Evolutionary conservation across 2,888 invertebrate genomes (phyloP), one percentile per base, ranked within the genome.

Genomic region (Atethmia centrago): DNA sequence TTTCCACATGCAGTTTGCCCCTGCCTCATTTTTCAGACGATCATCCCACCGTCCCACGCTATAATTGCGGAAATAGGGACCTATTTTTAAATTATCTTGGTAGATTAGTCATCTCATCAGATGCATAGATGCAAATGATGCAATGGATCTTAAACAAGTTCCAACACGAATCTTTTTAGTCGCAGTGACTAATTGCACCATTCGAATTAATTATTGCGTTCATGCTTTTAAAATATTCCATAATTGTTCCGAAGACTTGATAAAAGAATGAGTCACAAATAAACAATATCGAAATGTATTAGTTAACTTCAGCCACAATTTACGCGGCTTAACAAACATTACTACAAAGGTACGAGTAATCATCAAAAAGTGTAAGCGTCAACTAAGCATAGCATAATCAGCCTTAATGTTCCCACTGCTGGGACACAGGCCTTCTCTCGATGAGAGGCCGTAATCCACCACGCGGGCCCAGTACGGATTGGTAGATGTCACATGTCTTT

Each of bases 151-250:
- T 5, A 9, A 40, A 40, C 74, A 79, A 74, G 68, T 69, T 73
- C 61, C 7, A 42, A 55, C 75, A 55, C 19, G 68, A 66, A 51
- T 59, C 3, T 36, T 61, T 73, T 61, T 42, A 47, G 64, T 9
- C 42, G 56, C 45, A 49, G 4, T 49, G 2, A 28, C 16, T 72
- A 76, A n/a, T 82, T 82, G 82, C 82, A 81, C 70, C 64, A 84
- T 81, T 51, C 12, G 9, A 8, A 31, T 49, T 21, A 59, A 69
- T 36, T 49, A 66, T 81, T 82, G 67, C 77, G 63, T 40, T 45
- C n/a, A 42, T 31, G 14, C 49, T 47, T n/a, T 28, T 42, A 65
- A 53, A 76, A 63, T 56, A 63, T 67, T 59, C 61, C 42, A 42
- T 40, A 40, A 21, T 28, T 49, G 14, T 77, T 47, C 25, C 31